Conservation (phyloP, 2,113 vertebrate genomes). For the Brachypodius melanocephalos region DNA sequence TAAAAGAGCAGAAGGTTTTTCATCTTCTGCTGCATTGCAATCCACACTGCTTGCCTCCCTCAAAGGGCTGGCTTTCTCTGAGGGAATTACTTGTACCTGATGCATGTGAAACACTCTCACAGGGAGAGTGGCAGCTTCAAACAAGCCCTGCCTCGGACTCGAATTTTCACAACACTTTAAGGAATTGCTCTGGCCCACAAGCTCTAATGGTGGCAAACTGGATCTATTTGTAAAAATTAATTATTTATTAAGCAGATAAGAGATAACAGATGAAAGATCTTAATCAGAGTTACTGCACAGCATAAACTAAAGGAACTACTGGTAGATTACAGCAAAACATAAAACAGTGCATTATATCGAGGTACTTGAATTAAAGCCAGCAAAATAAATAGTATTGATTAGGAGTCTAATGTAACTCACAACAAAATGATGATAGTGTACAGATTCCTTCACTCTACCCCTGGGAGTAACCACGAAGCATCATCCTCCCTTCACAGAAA, state of each 20-base stretch:
- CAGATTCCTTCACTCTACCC: neutral
- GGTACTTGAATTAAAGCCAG: neutral
- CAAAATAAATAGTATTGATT: neutral
- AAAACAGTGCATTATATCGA: neutral
- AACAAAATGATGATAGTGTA: neutral
- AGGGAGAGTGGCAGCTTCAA: neutral
- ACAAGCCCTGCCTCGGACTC: neutral
- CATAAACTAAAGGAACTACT: neutral
- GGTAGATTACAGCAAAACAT: neutral
- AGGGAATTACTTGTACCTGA: neutral
- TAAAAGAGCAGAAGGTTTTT: neutral
- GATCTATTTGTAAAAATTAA: neutral
- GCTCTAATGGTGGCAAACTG: accelerated
- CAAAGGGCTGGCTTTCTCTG: neutral
- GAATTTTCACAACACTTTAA: neutral
- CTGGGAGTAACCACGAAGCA: neutral
- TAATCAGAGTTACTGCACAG: neutral
- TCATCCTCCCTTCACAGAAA: neutral
- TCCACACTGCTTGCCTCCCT: neutral
- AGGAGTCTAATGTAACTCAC: neutral
- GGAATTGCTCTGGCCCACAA: accelerated
- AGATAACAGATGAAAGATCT: neutral
- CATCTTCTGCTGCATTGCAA: neutral
- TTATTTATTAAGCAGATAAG: neutral
- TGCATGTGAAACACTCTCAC: neutral